These are phyloP conservation scores for Leptinotarsa haldemani DNA, from an alignment of 2,888 invertebrate genomes.

Conservation along the genomic window DNA sequence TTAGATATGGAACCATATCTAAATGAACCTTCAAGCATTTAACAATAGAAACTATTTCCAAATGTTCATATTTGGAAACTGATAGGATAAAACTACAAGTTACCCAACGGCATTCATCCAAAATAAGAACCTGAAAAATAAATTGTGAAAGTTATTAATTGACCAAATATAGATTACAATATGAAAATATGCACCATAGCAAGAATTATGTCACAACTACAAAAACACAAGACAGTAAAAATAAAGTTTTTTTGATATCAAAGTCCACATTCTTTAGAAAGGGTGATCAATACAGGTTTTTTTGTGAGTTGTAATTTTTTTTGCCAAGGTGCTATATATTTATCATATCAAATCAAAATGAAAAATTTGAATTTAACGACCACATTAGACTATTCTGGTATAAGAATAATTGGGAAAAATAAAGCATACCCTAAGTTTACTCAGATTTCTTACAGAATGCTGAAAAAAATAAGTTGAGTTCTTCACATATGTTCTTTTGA, in stretches of 20 bases:
- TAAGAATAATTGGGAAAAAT: not conserved
- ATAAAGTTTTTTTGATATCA: too few relatives aligned
- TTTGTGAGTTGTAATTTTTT: too few relatives aligned
- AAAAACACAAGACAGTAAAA: too few relatives aligned
- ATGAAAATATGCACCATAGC: not conserved
- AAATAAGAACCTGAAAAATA: constrained; percentile 72
- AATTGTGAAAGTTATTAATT: not conserved
- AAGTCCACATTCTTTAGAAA: too few relatives aligned
- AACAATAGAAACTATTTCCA: constrained; percentile 73
- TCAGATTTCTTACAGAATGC: constrained; percentile 47
- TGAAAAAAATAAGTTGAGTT: constrained; percentile 57
- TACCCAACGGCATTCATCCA: constrained; percentile 81
- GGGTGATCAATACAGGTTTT: too few relatives aligned
- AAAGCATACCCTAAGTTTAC: constrained; percentile 50
- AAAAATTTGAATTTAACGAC: not conserved
- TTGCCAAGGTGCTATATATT: too few relatives aligned
- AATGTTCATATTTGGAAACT: constrained; percentile 75
- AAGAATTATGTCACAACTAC: too few relatives aligned
- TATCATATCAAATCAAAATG: too few relatives aligned
- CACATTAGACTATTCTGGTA: not conserved
- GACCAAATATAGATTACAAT: not conserved
- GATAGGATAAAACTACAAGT: constrained; percentile 79
- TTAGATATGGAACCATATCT: constrained; percentile 78
- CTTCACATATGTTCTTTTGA: constrained; percentile 65
- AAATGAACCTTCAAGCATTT: constrained; percentile 74